Evolutionary conservation across 2,797 vertebrate species (phyloP).

Genomic region (Artibeus jamaicensis): DNA sequence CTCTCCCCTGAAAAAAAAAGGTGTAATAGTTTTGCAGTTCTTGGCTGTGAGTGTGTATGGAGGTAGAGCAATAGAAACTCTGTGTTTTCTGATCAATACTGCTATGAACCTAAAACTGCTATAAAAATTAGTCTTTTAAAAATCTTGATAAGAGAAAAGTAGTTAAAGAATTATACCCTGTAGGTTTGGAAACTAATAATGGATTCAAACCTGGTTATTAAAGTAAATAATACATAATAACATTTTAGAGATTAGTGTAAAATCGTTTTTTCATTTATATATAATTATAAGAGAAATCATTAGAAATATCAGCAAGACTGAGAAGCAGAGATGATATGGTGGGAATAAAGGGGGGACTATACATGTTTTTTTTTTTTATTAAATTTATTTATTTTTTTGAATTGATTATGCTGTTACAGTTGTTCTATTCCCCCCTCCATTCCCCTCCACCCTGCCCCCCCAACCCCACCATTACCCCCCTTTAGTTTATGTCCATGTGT

Average conservation of each 20-base stretch:
- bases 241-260: not conserved
- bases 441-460: too few relatives aligned
- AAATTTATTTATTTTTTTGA: too few relatives aligned
- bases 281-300: not conserved
- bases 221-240: not conserved
- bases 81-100: not conserved
- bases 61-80: not conserved
- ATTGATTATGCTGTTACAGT: too few relatives aligned
- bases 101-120: not conserved
- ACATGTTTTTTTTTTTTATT: too few relatives aligned
- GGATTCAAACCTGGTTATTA: not conserved
- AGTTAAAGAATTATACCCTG: not conserved
- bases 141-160: not conserved
- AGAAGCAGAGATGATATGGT: not conserved
- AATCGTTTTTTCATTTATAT: not conserved
- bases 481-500: too few relatives aligned
- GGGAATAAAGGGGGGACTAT: not conserved
- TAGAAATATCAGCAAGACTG: not conserved
- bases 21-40: not conserved
- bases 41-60: not conserved
- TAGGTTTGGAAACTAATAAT: not conserved
- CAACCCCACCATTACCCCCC: too few relatives aligned
- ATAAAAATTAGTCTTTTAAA: not conserved
- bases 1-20: too few relatives aligned
- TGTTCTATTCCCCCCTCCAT: too few relatives aligned